Evolutionary conservation across 2,888 invertebrate species (phyloP).

Genomic region (Cataglyphis altisquamis): DNA sequence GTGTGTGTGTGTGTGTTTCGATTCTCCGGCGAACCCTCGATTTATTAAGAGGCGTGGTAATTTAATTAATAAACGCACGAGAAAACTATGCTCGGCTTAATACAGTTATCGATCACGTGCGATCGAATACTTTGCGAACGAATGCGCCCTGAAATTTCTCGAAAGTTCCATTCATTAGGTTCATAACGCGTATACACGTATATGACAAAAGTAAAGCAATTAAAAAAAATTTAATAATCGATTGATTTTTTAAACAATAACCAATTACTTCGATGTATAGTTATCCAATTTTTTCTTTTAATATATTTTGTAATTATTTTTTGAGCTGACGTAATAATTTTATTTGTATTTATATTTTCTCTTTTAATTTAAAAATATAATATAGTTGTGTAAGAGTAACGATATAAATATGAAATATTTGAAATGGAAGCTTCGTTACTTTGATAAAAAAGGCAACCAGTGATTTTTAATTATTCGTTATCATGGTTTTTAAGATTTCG

Average conservation of each 20-base stretch:
- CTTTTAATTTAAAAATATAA: conserved; percentile 1
- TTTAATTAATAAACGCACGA: conserved; percentile 50
- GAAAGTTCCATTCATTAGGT: conserved; percentile 18
- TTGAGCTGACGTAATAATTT: neutral
- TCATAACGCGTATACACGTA: conserved; percentile 3
- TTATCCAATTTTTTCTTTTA: neutral
- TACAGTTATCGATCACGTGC: conserved; percentile 47
- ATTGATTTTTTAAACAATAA: conserved; percentile 19
- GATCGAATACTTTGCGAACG: conserved; percentile 36
- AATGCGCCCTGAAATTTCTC: conserved; percentile 41
- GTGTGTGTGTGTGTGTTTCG: neutral
- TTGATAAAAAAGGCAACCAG: neutral
- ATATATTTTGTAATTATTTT: too few relatives aligned
- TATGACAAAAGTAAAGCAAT: neutral
- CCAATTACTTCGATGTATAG: neutral
- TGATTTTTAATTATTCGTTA: conserved; percentile 15
- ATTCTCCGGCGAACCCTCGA: conserved; percentile 18
- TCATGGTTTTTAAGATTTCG: conserved; percentile 1
- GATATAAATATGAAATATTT: neutral
- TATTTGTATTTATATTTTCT: neutral
- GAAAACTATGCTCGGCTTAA: conserved; percentile 21
- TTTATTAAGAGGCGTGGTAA: conserved; percentile 49
- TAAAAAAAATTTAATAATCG: conserved; percentile 15
- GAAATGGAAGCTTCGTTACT: neutral
- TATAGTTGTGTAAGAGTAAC: neutral